Percentiles rank a stretch among this genome's conserved stretches.
These are phyloP conservation scores for Antedon mediterranea DNA, from an alignment of 53 echinoderm and acorn worm genomes.

Conservation along the genomic window DNA sequence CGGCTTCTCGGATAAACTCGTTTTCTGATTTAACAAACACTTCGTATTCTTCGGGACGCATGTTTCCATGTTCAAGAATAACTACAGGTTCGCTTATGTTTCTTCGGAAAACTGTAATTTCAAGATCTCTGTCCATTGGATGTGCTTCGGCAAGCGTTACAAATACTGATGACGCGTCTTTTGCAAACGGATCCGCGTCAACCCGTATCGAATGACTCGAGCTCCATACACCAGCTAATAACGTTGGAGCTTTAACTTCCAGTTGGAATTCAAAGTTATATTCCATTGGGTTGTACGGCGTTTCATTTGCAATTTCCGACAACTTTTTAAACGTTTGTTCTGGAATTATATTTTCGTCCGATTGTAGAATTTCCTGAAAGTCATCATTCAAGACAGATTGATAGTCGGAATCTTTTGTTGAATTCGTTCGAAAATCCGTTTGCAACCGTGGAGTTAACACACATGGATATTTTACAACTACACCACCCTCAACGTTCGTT, in stretches of 20 bases:
- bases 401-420: neutral
- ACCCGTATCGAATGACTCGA: conserved; percentile 79
- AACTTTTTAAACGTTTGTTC: conserved; percentile 4
- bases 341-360: neutral
- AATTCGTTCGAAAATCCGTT: neutral
- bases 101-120: conserved; percentile 63
- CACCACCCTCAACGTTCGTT: conserved; percentile 41
- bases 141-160: conserved; percentile 95
- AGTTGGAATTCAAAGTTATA: conserved; percentile 97
- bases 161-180: conserved; percentile 92
- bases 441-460: conserved; percentile 76
- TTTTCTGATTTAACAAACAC: conserved; percentile 76
- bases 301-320: conserved; percentile 64
- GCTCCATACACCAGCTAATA: conserved; percentile 85
- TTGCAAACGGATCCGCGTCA: conserved; percentile 94
- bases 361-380: neutral
- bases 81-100: conserved; percentile 77
- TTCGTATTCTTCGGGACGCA: conserved; percentile 80
- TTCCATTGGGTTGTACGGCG: conserved; percentile 34
- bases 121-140: conserved; percentile 64
- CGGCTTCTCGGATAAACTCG: conserved; percentile 42
- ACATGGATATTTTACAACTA: conserved; percentile 41
- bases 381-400: neutral
- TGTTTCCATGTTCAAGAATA: conserved; percentile 93
- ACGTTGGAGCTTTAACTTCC: conserved; percentile 74